Percentiles rank a stretch among this genome's conserved stretches.
Evolutionary conservation across 2,113 vertebrate species (phyloP).

Genomic region (Plecotus auritus): DNA sequence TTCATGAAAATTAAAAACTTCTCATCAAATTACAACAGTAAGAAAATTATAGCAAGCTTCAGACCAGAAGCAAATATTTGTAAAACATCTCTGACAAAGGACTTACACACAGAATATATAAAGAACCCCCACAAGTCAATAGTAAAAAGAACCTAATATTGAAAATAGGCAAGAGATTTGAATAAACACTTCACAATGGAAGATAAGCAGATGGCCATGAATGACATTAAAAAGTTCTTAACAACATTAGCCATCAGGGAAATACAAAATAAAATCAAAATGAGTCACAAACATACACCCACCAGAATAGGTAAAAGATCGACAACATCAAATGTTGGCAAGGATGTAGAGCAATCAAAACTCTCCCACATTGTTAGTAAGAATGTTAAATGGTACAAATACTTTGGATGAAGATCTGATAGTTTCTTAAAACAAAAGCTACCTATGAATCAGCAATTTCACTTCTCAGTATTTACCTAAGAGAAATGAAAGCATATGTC

Average conservation of each 20-base stretch:
- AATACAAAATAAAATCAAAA: not conserved
- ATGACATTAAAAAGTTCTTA: not conserved
- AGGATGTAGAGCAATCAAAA: not conserved
- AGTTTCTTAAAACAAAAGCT: conserved; percentile 1
- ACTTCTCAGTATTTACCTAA: not conserved
- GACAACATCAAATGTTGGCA: not conserved
- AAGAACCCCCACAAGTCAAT: not conserved
- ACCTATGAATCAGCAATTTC: not conserved
- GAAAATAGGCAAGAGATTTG: not conserved
- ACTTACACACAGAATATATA: not conserved
- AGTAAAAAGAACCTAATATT: not conserved
- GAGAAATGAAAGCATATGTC: conserved; percentile 1
- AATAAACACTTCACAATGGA: conserved; percentile 21
- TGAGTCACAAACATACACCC: not conserved
- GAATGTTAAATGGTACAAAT: not conserved
- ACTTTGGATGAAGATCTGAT: not conserved
- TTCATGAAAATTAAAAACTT: not conserved
- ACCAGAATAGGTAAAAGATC: not conserved
- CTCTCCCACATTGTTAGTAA: not conserved
- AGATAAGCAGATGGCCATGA: not conserved
- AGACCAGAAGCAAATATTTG: not conserved
- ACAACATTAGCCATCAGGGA: not conserved
- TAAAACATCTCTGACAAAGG: not conserved
- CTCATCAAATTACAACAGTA: not conserved
- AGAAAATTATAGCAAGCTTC: not conserved